These are phyloP conservation scores for Corythornis vintsioides DNA, from an alignment of 2,113 vertebrate genomes.

Conservation along the genomic window DNA sequence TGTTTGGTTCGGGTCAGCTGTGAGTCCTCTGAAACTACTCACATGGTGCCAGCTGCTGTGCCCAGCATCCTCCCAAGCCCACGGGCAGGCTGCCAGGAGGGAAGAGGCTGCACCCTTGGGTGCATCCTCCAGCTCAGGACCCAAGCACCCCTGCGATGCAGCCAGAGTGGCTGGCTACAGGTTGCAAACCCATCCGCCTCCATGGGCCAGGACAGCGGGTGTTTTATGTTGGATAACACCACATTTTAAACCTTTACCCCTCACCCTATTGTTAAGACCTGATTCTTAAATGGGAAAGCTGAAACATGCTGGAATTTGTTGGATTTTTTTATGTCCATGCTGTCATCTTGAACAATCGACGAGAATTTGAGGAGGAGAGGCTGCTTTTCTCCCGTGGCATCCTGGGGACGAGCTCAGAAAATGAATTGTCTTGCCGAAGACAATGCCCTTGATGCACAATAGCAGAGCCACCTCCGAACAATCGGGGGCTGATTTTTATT, in stretches of 20 bases:
- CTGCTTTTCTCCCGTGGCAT: background rate
- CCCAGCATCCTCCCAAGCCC: background rate
- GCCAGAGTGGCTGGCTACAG: background rate
- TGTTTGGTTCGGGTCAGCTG: background rate
- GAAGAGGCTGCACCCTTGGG: fast-evolving
- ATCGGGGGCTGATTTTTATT: conserved; percentile 50
- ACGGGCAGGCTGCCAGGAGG: background rate
- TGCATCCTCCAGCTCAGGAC: background rate
- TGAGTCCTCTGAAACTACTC: background rate
- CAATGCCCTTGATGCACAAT: conserved; percentile 60
- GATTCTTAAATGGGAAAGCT: background rate
- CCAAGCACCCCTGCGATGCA: fast-evolving
- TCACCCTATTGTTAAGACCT: background rate
- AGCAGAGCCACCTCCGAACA: conserved; percentile 1
- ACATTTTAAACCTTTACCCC: background rate
- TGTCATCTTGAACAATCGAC: background rate
- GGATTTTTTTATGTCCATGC: background rate
- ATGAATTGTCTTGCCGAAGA: background rate
- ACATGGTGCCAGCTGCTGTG: background rate
- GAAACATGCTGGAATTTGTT: background rate
- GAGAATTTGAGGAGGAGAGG: background rate
- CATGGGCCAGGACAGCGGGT: fast-evolving
- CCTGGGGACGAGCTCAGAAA: background rate
- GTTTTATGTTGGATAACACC: background rate
- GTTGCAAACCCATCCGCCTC: background rate